Conservation (phyloP, 1,140 invertebrate species). For the Drosophila tsacasi region DNA sequence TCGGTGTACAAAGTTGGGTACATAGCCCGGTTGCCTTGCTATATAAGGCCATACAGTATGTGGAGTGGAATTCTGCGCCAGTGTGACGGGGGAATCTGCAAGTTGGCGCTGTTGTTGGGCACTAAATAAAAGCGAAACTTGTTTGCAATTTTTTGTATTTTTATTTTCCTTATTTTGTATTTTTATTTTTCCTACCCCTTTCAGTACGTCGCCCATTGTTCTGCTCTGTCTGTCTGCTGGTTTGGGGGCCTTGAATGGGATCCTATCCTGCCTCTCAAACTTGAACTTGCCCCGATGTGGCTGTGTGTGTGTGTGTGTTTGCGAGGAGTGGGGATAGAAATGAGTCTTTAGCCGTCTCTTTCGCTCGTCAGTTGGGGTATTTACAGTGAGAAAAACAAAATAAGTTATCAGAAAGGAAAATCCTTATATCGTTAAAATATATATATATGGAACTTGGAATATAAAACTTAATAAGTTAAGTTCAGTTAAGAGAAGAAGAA, state of each 20-base stretch:
- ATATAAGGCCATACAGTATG: slow-evolving; percentile 41
- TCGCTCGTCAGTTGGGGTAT: slow-evolving; percentile 47
- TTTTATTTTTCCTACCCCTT: slow-evolving; percentile 19
- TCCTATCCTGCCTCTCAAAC: slow-evolving; percentile 79
- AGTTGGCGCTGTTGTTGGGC: slow-evolving; percentile 68
- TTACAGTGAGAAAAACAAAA: slow-evolving; percentile 1
- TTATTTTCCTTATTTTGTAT: slow-evolving; percentile 11
- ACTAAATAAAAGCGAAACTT: slow-evolving; percentile 84
- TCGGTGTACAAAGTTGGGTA: slow-evolving; percentile 40
- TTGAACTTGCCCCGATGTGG: slow-evolving; percentile 64
- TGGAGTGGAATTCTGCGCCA: slow-evolving; percentile 30
- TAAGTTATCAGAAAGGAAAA: background rate
- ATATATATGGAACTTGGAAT: background rate
- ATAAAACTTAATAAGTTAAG: too few relatives aligned
- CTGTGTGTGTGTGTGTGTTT: slow-evolving; percentile 18
- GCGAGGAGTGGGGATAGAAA: slow-evolving; percentile 43
- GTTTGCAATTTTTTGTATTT: slow-evolving; percentile 63
- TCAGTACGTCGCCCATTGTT: slow-evolving; percentile 35
- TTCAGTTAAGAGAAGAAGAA: too few relatives aligned
- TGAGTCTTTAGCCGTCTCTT: slow-evolving; percentile 31
- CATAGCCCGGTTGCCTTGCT: slow-evolving; percentile 34
- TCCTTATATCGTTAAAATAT: background rate
- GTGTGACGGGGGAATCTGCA: slow-evolving; percentile 63
- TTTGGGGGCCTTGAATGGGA: slow-evolving; percentile 82
- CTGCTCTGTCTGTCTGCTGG: slow-evolving; percentile 36